A percentile compares a stretch with the other conserved stretches of the same genome.
phyloP scores from a whole-genome alignment of 2,797 vertebrate species.

The Varecia variegata region DNA sequence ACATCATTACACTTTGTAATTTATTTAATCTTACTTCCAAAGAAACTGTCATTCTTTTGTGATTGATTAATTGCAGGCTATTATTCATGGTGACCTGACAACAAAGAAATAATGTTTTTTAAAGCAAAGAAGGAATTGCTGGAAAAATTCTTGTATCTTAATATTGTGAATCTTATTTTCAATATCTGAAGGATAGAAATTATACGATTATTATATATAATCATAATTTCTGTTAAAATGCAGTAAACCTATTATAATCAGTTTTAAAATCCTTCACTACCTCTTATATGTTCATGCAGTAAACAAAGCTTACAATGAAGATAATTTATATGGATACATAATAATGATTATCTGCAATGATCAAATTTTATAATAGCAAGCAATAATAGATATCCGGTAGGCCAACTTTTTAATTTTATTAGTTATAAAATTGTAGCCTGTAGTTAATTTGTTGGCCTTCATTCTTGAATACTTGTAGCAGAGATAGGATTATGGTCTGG shows the following conservation, averaged over 20 bases:
- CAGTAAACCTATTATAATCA: not conserved
- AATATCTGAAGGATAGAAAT: conserved; percentile 1
- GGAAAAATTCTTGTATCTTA: not conserved
- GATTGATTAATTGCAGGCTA: not conserved
- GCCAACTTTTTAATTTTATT: not conserved
- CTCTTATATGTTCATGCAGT: not conserved
- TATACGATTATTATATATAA: not conserved
- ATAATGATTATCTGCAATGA: not conserved
- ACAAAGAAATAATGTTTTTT: not conserved
- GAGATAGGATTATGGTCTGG: not conserved
- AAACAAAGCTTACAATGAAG: not conserved
- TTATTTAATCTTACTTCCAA: not conserved
- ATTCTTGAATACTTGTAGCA: not conserved
- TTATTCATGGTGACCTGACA: not conserved
- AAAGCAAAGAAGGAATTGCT: not conserved
- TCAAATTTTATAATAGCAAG: not conserved
- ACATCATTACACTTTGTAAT: not conserved
- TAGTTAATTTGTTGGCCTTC: not conserved
- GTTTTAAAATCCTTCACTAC: not conserved
- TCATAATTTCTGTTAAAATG: not conserved
- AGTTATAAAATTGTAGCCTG: not conserved
- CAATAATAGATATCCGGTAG: not conserved
- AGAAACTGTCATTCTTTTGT: not conserved
- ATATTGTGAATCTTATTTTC: not conserved
- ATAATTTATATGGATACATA: not conserved